phyloP scores from a whole-genome alignment of 2,888 invertebrate genomes.

The Platycheirus rosarum region DNA sequence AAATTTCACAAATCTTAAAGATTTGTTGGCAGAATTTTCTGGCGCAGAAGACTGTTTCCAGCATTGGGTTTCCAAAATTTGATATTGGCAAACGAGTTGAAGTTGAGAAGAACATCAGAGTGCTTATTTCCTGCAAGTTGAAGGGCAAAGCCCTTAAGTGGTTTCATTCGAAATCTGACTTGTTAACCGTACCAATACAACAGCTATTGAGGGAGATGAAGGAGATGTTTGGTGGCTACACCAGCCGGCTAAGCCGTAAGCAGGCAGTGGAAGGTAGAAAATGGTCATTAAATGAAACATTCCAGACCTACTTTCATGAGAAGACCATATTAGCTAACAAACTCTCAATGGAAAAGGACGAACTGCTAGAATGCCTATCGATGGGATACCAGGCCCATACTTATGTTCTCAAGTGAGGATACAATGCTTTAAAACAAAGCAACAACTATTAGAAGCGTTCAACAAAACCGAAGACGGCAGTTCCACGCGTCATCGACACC shows the following conservation, averaged over 20 bases:
- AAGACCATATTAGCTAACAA: not conserved
- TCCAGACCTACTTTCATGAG: conserved; percentile 3
- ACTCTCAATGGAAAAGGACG: not conserved
- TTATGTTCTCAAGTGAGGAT: not conserved
- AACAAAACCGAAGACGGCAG: not conserved
- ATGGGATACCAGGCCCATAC: not conserved
- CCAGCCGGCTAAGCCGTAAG: not conserved
- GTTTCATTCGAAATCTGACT: conserved; percentile 1
- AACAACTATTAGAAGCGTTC: conserved; percentile 2
- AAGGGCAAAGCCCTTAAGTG: conserved; percentile 3
- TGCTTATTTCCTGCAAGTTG: not conserved
- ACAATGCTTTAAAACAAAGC: not conserved
- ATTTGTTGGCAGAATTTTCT: conserved; percentile 26
- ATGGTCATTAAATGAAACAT: too few relatives aligned
- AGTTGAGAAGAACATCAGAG: not conserved
- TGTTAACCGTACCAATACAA: not conserved
- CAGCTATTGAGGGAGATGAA: not conserved
- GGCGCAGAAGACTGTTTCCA: conserved; percentile 17
- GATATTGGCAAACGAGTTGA: not conserved
- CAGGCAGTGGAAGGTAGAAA: too few relatives aligned
- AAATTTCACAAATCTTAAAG: conserved; percentile 14
- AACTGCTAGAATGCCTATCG: not conserved
- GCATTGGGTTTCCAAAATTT: conserved; percentile 11
- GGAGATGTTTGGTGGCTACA: not conserved
- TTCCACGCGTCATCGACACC: not conserved